These are phyloP conservation scores for Labeo rohita DNA, from an alignment of 2,113 vertebrate genomes.

Conservation along the genomic window DNA sequence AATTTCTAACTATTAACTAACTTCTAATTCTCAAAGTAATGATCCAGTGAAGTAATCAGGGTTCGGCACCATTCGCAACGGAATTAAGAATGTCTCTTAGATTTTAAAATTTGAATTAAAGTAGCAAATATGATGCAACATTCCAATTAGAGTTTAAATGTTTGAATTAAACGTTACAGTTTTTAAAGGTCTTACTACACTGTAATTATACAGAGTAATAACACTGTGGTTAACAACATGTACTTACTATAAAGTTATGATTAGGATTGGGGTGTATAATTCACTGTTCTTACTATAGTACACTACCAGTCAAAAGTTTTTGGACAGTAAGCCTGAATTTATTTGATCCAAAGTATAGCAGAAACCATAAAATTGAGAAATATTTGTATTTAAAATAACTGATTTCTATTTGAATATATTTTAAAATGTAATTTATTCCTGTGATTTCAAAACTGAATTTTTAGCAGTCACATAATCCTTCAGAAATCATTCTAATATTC, in stretches of 20 bases:
- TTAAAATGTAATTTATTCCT: no score
- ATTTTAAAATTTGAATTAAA: not conserved
- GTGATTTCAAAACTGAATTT: no score
- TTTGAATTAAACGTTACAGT: not conserved
- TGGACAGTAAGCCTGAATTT: no score
- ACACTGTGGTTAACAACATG: not conserved
- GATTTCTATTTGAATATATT: no score
- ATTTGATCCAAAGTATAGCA: no score
- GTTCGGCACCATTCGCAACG: not conserved
- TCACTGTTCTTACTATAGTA: no score
- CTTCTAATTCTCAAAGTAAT: not conserved
- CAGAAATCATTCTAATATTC: no score
- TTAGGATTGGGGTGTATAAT: no score
- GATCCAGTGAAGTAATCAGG: not conserved
- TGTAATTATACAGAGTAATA: not conserved
- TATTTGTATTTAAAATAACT: no score
- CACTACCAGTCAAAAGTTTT: no score
- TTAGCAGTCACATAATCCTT: no score
- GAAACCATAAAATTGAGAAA: no score
- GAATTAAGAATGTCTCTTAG: not conserved
- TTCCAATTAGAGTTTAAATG: not conserved
- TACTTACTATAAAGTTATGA: not conserved
- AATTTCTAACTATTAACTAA: slow-evolving; percentile 1
- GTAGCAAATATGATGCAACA: not conserved
- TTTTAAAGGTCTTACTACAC: not conserved